Conservation (phyloP, 2,888 invertebrate genomes). For the Cerastis rubricosa region DNA sequence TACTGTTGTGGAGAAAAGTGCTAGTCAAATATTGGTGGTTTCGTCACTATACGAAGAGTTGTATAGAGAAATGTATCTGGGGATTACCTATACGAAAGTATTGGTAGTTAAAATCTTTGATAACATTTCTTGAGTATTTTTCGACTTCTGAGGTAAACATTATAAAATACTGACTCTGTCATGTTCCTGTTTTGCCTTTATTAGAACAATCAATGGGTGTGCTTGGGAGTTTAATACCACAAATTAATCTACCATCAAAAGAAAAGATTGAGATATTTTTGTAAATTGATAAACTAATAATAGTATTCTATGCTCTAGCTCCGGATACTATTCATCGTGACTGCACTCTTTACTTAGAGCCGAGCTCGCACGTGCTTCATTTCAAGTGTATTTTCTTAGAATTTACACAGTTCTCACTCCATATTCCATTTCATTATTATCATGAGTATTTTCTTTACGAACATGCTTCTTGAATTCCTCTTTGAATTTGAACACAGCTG, state of each 20-base stretch:
- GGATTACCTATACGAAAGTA: background rate
- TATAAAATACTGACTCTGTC: background rate
- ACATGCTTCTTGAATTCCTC: slow-evolving; percentile 19
- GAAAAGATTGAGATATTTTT: slow-evolving; percentile 7
- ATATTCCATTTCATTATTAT: slow-evolving; percentile 28
- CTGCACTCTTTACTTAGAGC: slow-evolving; percentile 37
- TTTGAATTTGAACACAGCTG: slow-evolving; percentile 34
- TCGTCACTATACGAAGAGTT: background rate
- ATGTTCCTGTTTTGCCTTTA: background rate
- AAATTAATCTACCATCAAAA: background rate
- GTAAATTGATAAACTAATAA: background rate
- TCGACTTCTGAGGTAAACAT: no score
- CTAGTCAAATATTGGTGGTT: slow-evolving; percentile 12
- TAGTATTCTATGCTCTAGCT: background rate
- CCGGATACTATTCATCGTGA: slow-evolving; percentile 12
- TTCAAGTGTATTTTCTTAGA: slow-evolving; percentile 56
- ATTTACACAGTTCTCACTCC: slow-evolving; percentile 25
- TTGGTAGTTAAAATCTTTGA: background rate
- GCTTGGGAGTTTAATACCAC: background rate
- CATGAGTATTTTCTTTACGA: slow-evolving; percentile 4
- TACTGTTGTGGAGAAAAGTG: slow-evolving; percentile 55
- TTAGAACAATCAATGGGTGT: background rate
- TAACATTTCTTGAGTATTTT: background rate
- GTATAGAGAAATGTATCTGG: background rate
- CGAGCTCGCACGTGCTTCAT: slow-evolving; percentile 56